Conservation (phyloP, 2,797 vertebrate genomes). For the Cuniculus paca region DNA sequence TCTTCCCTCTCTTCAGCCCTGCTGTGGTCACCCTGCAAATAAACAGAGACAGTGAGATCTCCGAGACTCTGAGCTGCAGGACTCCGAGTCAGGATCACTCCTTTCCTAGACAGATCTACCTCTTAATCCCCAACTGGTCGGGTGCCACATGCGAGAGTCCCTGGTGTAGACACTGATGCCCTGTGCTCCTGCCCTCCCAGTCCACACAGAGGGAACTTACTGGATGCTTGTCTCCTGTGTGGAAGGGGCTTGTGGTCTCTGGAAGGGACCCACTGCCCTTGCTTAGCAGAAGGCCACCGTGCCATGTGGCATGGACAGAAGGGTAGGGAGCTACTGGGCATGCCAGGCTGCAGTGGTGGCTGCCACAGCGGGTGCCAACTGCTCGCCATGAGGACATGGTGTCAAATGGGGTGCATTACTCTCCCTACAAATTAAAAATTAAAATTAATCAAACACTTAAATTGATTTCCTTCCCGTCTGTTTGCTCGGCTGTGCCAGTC, state of each 20-base stretch:
- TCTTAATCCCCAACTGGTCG: neutral
- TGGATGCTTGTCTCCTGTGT: neutral
- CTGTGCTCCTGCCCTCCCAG: neutral
- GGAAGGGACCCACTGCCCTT: constrained; percentile 14
- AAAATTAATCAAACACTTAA: constrained; percentile 84
- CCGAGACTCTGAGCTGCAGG: neutral
- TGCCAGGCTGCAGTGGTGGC: neutral
- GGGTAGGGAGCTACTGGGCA: constrained; percentile 35
- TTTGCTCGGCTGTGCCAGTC: constrained; percentile 77
- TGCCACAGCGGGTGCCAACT: neutral
- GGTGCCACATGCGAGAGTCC: neutral
- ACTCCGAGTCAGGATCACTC: neutral
- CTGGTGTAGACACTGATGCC: neutral
- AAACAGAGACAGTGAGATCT: neutral
- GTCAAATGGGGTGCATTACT: constrained; percentile 65
- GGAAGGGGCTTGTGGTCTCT: neutral
- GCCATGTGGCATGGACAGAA: constrained; percentile 1
- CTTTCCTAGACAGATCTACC: neutral
- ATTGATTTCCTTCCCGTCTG: constrained; percentile 82
- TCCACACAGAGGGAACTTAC: neutral
- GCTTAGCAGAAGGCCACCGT: neutral
- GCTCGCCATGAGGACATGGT: neutral
- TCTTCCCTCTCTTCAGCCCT: neutral
- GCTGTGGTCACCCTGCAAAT: neutral
- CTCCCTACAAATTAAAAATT: constrained; percentile 82